Evolutionary conservation across 2,888 invertebrate genomes (phyloP).

Genomic region (Limenitis camilla): DNA sequence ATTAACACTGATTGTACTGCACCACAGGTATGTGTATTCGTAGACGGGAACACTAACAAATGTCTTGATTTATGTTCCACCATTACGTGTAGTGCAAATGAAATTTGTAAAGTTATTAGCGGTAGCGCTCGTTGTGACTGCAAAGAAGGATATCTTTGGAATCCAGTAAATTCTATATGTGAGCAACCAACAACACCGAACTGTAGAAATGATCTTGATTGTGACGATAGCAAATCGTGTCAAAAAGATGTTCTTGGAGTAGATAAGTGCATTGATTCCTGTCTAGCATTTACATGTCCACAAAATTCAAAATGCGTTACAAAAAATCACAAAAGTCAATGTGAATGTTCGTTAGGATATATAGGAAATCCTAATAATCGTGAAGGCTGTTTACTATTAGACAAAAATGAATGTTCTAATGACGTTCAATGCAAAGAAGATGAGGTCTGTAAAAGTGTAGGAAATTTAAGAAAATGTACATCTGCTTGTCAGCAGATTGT

Average conservation of each 20-base stretch:
- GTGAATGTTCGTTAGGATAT: slow-evolving; percentile 88
- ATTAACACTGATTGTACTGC: slow-evolving; percentile 81
- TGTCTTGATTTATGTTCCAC: slow-evolving; percentile 87
- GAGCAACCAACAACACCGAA: slow-evolving; percentile 92
- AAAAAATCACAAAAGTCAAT: slow-evolving; percentile 81
- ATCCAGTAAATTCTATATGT: slow-evolving; percentile 85
- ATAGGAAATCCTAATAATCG: slow-evolving; percentile 93
- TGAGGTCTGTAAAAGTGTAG: slow-evolving; percentile 81
- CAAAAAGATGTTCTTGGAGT: slow-evolving; percentile 89
- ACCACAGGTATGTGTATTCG: slow-evolving; percentile 80
- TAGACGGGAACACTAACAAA: slow-evolving; percentile 76
- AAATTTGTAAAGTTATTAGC: slow-evolving; percentile 82
- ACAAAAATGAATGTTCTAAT: slow-evolving; percentile 83
- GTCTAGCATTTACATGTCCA: slow-evolving; percentile 88
- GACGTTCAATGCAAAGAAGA: slow-evolving; percentile 89
- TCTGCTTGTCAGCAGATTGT: slow-evolving; percentile 84
- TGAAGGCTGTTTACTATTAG: slow-evolving; percentile 84
- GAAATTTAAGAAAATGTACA: slow-evolving; percentile 78
- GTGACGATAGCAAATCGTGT: slow-evolving; percentile 81
- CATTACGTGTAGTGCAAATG: slow-evolving; percentile 88
- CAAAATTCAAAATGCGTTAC: slow-evolving; percentile 87
- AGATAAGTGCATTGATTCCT: slow-evolving; percentile 85
- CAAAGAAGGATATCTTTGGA: slow-evolving; percentile 85
- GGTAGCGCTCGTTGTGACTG: slow-evolving; percentile 87
- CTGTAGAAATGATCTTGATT: slow-evolving; percentile 82